Evolutionary conservation across 2,888 invertebrate genomes (phyloP), one percentile per base, ranked within the genome.

Genomic region (Oegoconia quadripuncta): DNA sequence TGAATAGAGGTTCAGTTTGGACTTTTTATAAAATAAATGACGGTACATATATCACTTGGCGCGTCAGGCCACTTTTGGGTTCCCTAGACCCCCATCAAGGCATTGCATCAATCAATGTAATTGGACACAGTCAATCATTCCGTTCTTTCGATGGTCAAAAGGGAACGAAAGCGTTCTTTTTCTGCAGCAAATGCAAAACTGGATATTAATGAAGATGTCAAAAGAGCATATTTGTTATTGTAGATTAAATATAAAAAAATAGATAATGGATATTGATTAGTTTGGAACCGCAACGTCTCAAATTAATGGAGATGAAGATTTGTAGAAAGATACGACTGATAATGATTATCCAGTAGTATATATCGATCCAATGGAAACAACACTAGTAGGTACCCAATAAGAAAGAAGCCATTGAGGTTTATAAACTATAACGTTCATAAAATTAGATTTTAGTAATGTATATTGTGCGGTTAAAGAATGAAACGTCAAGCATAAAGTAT

Each of bases 91-190:
- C 57, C 55, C 52, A 50, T 58, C 52, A 52, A 46, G 52, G 50
- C 43, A 43, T 50, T 54, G 54, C 57, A 65, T 66, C 62, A 59
- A 65, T 69, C 67, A 64, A 62, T 55, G 52, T 61, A 57, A 67
- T 65, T 59, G 58, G 54, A 48, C 49, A 57, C 57, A 56, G 55
- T 55, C 53, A 48, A 50, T 59, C 55, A 50, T 46, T 28, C 38
- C 38, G 42, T 18, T 33, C 40, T 39, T 41, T 45, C 29, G 39
- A 39, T 18, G 14, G 12, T 20, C 2, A 34, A 18, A 27, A 34
- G n/a, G n/a, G n/a, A 26, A 34, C 33, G 23, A 16, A 20, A 6
- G n/a, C n/a, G n/a, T n/a, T 7, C 15, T 9, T 7, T 23, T 26
- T 13, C 15, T 30, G 11, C 12, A 23, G 20, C n/a, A 14, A 18